Evolutionary conservation across 2,888 invertebrate genomes (phyloP), one percentile per base, ranked within the genome.

Genomic region (Plutella xylostella): DNA sequence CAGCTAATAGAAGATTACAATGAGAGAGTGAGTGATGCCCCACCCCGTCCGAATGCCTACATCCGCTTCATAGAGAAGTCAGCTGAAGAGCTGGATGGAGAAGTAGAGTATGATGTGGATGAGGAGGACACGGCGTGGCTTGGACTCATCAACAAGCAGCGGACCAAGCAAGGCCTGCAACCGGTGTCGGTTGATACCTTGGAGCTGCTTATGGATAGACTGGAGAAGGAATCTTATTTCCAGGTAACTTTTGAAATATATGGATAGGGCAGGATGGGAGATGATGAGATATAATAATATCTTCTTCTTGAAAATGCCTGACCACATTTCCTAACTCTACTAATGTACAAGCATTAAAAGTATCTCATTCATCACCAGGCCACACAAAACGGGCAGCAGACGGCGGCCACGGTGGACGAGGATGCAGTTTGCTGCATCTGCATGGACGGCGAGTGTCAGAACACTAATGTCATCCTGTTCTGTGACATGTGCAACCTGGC

Each of bases 401-500:
- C 66, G 43, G 88, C 92, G 15, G 91, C 92, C 0, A 92, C 95
- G 1, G 94, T 94, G 5, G 98, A 98, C 60, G 98, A 98, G 62
- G 98, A 98, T 78, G 98, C 98, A 0, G 97, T 98, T 0, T 99
- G 99, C 68, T 97, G 97, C 64, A 98, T 99, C 56, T 99, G 99
- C 68, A 93, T 96, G 90, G 98, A 99, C 61, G 98, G 98, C 2
- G 98, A 98, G 71, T 98, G 98, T 70, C 96, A 98, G 73, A 98
- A 98, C 74, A 96, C 96, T 43, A 99, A 99, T 72, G 98, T 97
- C 38, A 99, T 99, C 56, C 86, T 99, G 42, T 99, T 99, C 82
- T 99, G 99, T 83, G 99, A 99, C 83, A 97, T 98, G 97, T 99
- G 99, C 76, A 98, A 99, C 78, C 84, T 99, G 53, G 97, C 99